Evolutionary conservation across 2,888 invertebrate species (phyloP).

Genomic region (Eurytoma californica): DNA sequence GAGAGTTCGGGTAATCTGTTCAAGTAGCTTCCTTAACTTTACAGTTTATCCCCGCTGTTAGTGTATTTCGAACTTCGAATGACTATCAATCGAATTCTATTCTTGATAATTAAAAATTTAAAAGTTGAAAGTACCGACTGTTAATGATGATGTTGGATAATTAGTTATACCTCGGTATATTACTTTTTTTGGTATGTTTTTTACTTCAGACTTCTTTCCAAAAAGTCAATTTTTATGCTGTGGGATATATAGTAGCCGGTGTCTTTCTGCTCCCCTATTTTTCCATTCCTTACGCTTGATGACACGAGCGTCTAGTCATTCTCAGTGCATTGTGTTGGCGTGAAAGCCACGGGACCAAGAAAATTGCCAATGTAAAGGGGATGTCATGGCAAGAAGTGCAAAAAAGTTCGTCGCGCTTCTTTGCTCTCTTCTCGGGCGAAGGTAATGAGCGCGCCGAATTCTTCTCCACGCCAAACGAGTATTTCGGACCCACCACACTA

Average conservation of each 20-base stretch:
- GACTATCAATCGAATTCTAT: too few species aligned
- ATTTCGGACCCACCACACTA: slow-evolving; percentile 9
- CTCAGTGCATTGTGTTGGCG: slow-evolving; percentile 68
- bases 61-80: slow-evolving; percentile 21
- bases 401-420: slow-evolving; percentile 54
- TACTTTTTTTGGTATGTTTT: slow-evolving; percentile 38
- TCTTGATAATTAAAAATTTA: background rate
- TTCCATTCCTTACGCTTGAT: slow-evolving; percentile 42
- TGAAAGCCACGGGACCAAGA: slow-evolving; percentile 48
- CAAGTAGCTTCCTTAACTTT: slow-evolving; percentile 37
- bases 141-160: slow-evolving; percentile 36
- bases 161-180: too few species aligned
- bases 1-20: background rate
- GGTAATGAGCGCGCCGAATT: slow-evolving; percentile 60
- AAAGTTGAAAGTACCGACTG: slow-evolving; percentile 1
- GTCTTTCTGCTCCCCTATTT: slow-evolving; percentile 69
- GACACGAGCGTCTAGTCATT: slow-evolving; percentile 65
- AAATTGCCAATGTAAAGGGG: slow-evolving; percentile 55
- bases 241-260: slow-evolving; percentile 68
- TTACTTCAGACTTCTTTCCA: slow-evolving; percentile 67
- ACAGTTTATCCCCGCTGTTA: slow-evolving; percentile 28
- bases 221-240: slow-evolving; percentile 65
- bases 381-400: slow-evolving; percentile 57
- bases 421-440: slow-evolving; percentile 43
- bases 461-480: slow-evolving; percentile 18